Evolutionary conservation across 1,140 invertebrate species (phyloP).

Genomic region (Venturia canescens): DNA sequence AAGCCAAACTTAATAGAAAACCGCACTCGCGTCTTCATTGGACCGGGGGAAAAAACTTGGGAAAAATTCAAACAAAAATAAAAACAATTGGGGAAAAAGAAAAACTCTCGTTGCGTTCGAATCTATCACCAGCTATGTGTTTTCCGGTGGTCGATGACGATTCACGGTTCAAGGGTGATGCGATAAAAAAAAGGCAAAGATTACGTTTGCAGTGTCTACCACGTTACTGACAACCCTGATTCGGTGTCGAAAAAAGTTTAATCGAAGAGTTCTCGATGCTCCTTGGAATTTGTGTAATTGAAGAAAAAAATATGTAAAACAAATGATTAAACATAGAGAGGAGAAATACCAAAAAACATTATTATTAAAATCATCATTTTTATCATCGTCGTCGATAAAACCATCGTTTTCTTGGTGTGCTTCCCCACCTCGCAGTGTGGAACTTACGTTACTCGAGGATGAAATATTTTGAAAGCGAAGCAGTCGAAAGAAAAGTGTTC

Average conservation of each 20-base stretch:
- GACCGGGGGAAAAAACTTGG: too few relatives aligned
- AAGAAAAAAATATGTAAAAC: neutral
- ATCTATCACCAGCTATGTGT: slow-evolving; percentile 7
- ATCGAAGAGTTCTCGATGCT: neutral
- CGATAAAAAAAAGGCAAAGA: neutral
- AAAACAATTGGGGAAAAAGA: slow-evolving; percentile 5
- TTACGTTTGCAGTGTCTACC: neutral
- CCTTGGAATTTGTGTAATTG: neutral
- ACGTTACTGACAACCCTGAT: neutral
- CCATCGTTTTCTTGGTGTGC: slow-evolving; percentile 1
- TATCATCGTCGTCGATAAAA: slow-evolving; percentile 1
- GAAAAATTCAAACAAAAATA: too few relatives aligned
- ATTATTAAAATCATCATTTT: neutral
- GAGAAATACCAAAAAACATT: neutral
- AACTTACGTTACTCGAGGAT: neutral
- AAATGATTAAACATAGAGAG: slow-evolving; percentile 14
- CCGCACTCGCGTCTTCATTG: too few relatives aligned
- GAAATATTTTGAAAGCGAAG: neutral
- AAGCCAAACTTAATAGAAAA: slow-evolving; percentile 13
- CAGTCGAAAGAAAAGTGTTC: too few relatives aligned
- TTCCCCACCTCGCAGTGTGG: slow-evolving; percentile 1
- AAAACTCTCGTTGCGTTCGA: slow-evolving; percentile 28
- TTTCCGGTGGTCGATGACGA: neutral
- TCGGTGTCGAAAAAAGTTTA: neutral
- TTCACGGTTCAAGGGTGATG: neutral